These are phyloP conservation scores for Rafetus swinhoei DNA, from an alignment of 2,113 vertebrate species.

Conservation along the genomic window DNA sequence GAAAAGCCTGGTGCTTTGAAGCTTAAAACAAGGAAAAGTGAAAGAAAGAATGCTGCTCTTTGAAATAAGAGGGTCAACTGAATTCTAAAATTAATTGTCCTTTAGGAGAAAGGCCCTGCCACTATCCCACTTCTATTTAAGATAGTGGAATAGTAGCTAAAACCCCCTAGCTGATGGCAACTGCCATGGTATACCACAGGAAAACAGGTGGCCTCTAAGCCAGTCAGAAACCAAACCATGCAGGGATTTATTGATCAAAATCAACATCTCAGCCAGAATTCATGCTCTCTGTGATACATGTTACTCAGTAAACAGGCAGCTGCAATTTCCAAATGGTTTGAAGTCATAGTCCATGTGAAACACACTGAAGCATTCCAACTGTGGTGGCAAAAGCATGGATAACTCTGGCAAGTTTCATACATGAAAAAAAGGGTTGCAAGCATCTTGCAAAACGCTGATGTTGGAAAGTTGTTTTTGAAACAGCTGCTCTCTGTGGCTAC, in stretches of 20 bases:
- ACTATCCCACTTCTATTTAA: background rate
- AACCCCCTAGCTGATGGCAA: background rate
- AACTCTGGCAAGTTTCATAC: background rate
- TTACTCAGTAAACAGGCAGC: background rate
- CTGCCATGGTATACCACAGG: background rate
- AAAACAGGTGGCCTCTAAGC: background rate
- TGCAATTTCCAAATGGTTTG: background rate
- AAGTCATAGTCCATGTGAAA: background rate
- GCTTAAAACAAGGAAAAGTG: background rate
- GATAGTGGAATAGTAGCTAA: background rate
- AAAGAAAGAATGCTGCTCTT: background rate
- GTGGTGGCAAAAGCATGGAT: background rate
- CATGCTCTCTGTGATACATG: background rate
- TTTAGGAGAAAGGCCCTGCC: background rate
- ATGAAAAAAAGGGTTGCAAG: background rate
- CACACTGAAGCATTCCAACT: background rate
- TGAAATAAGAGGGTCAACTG: background rate
- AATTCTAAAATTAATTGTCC: slow-evolving; percentile 22
- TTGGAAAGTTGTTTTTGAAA: background rate
- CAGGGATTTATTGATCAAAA: background rate
- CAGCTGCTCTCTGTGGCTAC: background rate
- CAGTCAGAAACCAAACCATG: background rate
- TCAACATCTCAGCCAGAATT: background rate
- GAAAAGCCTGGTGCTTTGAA: background rate
- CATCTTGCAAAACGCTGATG: background rate